Evolutionary conservation across 1,140 invertebrate genomes (phyloP), one percentile per base, ranked within the genome.

Genomic region (Cheumatopsyche charites): DNA sequence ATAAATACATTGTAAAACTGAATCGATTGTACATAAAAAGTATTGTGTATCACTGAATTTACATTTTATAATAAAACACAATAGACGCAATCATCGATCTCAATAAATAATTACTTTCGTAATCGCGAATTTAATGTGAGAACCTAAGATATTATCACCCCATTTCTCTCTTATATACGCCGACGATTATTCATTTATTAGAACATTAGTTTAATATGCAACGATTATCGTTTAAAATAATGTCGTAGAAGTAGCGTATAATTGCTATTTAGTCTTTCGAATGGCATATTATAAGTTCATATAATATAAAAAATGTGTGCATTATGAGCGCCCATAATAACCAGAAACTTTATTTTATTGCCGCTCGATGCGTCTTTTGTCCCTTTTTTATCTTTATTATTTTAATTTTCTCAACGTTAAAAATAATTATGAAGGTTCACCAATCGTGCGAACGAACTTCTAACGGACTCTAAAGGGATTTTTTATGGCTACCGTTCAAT

Each of bases 181-280:
- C 19, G 11, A 65, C 5, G n/a, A 49, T 67, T 21, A 26, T 47
- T 47, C 63, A 47, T 49, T 25, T 25, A 47, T 47, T 47, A 12
- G 21, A 23, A 15, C 21, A 67, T 41, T 47, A 47, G 5, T 19
- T 47, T 49, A 67, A 47, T 67, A 21, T 17, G 9, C 6, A n/a
- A 41, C 63, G 55, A 25, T 25, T 67, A n/a, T 45, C 13, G 11
- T 23, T n/a, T 7, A 23, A 67, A 49, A 67, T 47, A 67, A 67
- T 67, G 23, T 67, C 29, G 17, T 9, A 42, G 41, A 63, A 13
- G 15, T 63, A 42, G 29, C 29, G 12, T 9, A 25, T 63, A 63
- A 42, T 63, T 19, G 41, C 62, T 63, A 58, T 58, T 58, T 58
- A 23, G 17, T 58, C 21, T 58, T 11, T 21, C 17, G 17, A 47